Percentiles rank a stretch among this genome's conserved stretches.
Conservation (phyloP, 2,888 invertebrate genomes). For the Cantharis nigra region DNA sequence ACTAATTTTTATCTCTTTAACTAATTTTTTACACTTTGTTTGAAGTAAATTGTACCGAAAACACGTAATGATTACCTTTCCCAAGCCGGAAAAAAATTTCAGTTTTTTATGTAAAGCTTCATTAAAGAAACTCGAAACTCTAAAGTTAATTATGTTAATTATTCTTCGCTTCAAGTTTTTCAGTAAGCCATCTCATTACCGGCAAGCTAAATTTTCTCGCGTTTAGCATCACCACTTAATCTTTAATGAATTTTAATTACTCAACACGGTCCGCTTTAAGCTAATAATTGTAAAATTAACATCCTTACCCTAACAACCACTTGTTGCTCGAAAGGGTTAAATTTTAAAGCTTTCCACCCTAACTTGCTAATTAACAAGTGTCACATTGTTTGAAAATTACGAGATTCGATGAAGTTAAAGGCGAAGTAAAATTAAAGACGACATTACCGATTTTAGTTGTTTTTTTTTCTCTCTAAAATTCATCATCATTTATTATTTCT, state of each 20-base stretch:
- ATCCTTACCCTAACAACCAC: constrained; percentile 45
- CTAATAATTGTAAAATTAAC: constrained; percentile 47
- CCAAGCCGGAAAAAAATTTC: neutral
- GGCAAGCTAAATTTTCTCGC: constrained; percentile 19
- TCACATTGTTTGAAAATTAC: constrained; percentile 34
- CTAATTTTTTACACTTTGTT: neutral
- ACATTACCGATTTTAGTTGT: neutral
- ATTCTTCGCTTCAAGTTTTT: constrained; percentile 21
- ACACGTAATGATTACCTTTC: neutral
- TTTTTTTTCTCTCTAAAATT: neutral
- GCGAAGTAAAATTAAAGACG: neutral
- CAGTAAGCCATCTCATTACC: constrained; percentile 25
- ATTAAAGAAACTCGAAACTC: neutral
- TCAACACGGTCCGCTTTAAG: constrained; percentile 39
- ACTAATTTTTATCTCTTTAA: too few species aligned
- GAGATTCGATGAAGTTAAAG: constrained; percentile 8
- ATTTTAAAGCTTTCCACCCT: constrained; percentile 26
- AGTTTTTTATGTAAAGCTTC: neutral
- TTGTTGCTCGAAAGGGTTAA: constrained; percentile 48
- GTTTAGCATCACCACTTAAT: constrained; percentile 34
- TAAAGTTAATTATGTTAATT: constrained; percentile 27
- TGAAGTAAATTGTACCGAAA: neutral
- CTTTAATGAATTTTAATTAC: constrained; percentile 48
- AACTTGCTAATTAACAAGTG: constrained; percentile 43
- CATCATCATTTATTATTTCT: neutral